Base-by-base conservation (phyloP, 2,113 vertebrate genomes). In the Lepisosteus oculatus region DNA sequence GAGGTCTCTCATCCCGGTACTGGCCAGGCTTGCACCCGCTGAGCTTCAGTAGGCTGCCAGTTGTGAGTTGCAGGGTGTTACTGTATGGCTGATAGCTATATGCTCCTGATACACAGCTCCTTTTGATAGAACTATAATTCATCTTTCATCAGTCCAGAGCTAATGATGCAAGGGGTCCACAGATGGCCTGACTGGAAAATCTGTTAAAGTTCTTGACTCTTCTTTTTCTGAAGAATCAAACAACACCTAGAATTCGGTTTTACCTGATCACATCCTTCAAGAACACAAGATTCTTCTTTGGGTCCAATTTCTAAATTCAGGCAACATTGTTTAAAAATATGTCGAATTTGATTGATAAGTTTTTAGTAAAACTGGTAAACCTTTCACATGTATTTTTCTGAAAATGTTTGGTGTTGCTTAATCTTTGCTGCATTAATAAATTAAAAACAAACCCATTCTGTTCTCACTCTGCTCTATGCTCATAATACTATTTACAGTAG, bases 51-150 rank as follows among this genome's bases (percentile, higher is more conserved):
- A 29, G 29, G 29, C 29, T 29, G 29, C 29, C 29, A 29, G 29
- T 29, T 29, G 29, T 29, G 29, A 29, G 29, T 29, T 29, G 29
- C 29, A 29, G 29, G 29, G 2, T 82, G 77, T 64, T n/a, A 67
- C 72, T 88, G 86, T 88, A 88, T 85, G 79, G 82, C 73, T 80
- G 73, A 75, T 78, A 83, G 82, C 76, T 73, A 79, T 71, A 69
- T 76, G 77, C 78, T 79, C 63, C 73, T 69, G 79, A 85, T 85
- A 90, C 85, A 81, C 73, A 72, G 74, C 45, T 75, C 67, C 77
- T 81, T 87, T 85, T 86, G 86, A 90, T 86, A 81, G 81, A 84
- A 83, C 83, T 80, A 79, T 89, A 71, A 88, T 90, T 86, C 84
- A 88, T 91, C 88, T 89, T 78, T 29, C 71, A 70, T 80, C 82